These are phyloP conservation scores for Galerucella pusilla DNA, from an alignment of 2,888 invertebrate genomes.

Conservation along the genomic window DNA sequence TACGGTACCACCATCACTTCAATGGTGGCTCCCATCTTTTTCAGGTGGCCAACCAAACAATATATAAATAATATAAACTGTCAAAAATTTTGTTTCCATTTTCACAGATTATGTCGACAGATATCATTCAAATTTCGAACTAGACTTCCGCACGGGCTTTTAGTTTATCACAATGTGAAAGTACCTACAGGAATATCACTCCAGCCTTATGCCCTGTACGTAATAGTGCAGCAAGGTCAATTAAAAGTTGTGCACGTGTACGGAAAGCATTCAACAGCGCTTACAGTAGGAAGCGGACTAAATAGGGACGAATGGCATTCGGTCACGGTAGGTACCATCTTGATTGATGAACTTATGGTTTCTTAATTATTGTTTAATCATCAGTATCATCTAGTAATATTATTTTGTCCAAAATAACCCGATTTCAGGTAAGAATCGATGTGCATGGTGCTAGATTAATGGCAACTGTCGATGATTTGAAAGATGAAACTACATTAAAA, in stretches of 20 bases:
- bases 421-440: conserved; percentile 77
- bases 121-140: conserved; percentile 92
- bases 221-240: conserved; percentile 92
- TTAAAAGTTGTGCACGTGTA: conserved; percentile 92
- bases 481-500: conserved; percentile 84
- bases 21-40: too few species aligned
- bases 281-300: conserved; percentile 87
- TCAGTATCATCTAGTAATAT: too few species aligned
- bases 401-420: too few species aligned
- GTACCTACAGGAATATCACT: conserved; percentile 82
- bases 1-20: too few species aligned
- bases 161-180: conserved; percentile 92
- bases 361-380: too few species aligned
- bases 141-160: conserved; percentile 85
- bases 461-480: conserved; percentile 86
- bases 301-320: conserved; percentile 93
- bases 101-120: conserved; percentile 82
- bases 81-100: not conserved
- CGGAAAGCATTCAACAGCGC: conserved; percentile 85
- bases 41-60: too few species aligned
- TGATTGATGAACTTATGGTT: too few species aligned
- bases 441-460: conserved; percentile 86
- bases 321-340: conserved; percentile 72
- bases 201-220: conserved; percentile 90
- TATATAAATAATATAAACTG: not conserved